phyloP scores from a whole-genome alignment of 2,888 invertebrate species.

The Eupsilia transversa region DNA sequence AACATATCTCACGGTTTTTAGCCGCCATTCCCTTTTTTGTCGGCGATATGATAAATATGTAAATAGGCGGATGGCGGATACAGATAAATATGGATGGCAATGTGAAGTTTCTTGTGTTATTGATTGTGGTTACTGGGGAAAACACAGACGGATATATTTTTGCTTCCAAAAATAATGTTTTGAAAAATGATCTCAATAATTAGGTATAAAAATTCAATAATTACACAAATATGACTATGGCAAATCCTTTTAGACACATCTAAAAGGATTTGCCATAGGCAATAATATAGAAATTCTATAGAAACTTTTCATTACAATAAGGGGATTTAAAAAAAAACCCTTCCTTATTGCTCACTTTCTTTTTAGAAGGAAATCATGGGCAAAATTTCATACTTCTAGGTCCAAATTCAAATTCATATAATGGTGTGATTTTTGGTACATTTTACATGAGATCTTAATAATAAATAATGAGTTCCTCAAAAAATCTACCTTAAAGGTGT shows the following conservation, averaged over 20 bases:
- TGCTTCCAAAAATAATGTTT: not conserved
- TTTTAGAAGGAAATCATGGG: too few species aligned
- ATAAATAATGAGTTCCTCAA: too few species aligned
- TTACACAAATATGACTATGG: too few species aligned
- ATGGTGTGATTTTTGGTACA: too few species aligned
- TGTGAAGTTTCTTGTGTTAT: slow-evolving; percentile 54
- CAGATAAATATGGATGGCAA: slow-evolving; percentile 54
- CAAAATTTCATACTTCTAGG: too few species aligned
- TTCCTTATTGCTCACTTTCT: not conserved
- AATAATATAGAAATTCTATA: not conserved
- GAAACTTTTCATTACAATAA: not conserved
- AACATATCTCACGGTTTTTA: slow-evolving; percentile 67
- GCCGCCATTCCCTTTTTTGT: slow-evolving; percentile 58
- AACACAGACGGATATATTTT: not conserved
- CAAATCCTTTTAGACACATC: too few species aligned
- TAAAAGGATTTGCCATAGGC: not conserved
- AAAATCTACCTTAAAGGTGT: too few species aligned
- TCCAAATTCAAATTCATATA: too few species aligned
- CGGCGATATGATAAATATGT: slow-evolving; percentile 65
- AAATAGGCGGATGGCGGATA: slow-evolving; percentile 60
- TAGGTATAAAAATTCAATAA: too few species aligned
- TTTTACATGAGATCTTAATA: too few species aligned
- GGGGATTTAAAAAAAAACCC: not conserved
- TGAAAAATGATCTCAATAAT: too few species aligned
- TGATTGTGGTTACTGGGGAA: slow-evolving; percentile 42